phyloP scores from a whole-genome alignment of 2,888 invertebrate genomes.

The Sphaerophoria rueppellii region DNA sequence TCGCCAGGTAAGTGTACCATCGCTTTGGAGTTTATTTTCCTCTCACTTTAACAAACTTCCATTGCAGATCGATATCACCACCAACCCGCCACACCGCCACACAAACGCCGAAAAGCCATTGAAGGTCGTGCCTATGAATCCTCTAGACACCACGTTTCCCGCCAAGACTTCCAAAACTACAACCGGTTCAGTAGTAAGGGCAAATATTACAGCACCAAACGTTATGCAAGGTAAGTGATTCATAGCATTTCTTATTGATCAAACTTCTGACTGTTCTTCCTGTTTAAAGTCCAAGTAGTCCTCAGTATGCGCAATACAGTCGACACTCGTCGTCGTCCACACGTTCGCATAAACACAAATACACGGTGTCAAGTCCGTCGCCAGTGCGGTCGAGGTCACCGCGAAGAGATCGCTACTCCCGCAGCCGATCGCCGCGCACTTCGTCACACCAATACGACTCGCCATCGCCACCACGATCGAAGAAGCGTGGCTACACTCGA shows the following conservation, averaged over 20 bases:
- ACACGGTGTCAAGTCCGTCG: constrained; percentile 78
- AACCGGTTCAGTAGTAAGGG: constrained; percentile 79
- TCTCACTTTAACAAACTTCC: too few species aligned
- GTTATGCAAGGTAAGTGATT: constrained; percentile 78
- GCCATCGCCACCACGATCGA: constrained; percentile 82
- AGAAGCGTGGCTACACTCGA: constrained; percentile 74
- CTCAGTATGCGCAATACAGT: constrained; percentile 75
- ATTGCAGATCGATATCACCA: constrained; percentile 80
- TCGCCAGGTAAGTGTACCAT: constrained; percentile 78
- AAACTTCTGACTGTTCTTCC: background rate
- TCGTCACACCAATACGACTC: constrained; percentile 77
- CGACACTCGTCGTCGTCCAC: constrained; percentile 77
- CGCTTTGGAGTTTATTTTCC: background rate
- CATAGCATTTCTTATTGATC: background rate
- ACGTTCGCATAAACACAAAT: constrained; percentile 78
- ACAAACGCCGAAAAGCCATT: constrained; percentile 80
- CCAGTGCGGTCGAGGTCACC: constrained; percentile 83
- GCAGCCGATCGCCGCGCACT: constrained; percentile 79
- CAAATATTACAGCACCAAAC: constrained; percentile 77
- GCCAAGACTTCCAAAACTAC: constrained; percentile 75
- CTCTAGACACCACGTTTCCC: constrained; percentile 60
- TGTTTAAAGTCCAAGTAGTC: constrained; percentile 77
- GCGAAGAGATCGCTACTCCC: constrained; percentile 80
- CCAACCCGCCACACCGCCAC: constrained; percentile 80
- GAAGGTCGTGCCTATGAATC: constrained; percentile 75